Evolutionary conservation across 2,113 vertebrate species (phyloP).

Genomic region (Alaudala cheleensis): DNA sequence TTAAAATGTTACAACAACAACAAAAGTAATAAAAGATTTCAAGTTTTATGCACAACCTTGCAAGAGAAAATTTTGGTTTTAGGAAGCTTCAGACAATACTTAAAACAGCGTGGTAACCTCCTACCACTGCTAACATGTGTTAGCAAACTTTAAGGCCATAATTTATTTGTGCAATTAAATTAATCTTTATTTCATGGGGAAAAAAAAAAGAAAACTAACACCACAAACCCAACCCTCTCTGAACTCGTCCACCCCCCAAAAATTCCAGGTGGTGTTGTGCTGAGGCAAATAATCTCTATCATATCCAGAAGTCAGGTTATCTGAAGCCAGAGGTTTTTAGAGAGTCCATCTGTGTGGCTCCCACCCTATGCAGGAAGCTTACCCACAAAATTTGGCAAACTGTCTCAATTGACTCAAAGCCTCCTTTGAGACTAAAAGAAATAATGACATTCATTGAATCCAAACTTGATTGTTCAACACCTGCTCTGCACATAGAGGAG

Average conservation of each 20-base stretch:
- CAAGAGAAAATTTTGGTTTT: constrained; percentile 30
- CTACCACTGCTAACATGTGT: neutral
- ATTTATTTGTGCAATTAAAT: constrained; percentile 15
- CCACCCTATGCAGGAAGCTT: neutral
- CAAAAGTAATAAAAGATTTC: constrained; percentile 61
- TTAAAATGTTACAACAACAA: constrained; percentile 64
- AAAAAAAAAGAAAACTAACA: neutral
- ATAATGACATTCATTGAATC: neutral
- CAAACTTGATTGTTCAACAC: neutral
- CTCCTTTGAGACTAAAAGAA: neutral
- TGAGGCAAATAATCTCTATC: constrained; percentile 2
- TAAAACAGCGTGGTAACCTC: neutral
- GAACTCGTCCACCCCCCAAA: accelerated
- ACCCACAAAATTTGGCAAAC: neutral
- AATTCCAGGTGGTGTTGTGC: neutral
- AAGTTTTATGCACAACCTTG: constrained; percentile 67
- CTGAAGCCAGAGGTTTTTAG: neutral
- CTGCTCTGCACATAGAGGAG: neutral
- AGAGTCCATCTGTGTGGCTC: neutral
- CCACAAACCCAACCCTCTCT: neutral
- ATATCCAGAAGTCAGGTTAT: constrained; percentile 42
- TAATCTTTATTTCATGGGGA: neutral
- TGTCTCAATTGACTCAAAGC: neutral
- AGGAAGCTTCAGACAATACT: constrained; percentile 29
- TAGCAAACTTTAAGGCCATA: constrained; percentile 40